Conservation (phyloP, 1,140 invertebrate genomes). For the Homalodisca vitripennis region DNA sequence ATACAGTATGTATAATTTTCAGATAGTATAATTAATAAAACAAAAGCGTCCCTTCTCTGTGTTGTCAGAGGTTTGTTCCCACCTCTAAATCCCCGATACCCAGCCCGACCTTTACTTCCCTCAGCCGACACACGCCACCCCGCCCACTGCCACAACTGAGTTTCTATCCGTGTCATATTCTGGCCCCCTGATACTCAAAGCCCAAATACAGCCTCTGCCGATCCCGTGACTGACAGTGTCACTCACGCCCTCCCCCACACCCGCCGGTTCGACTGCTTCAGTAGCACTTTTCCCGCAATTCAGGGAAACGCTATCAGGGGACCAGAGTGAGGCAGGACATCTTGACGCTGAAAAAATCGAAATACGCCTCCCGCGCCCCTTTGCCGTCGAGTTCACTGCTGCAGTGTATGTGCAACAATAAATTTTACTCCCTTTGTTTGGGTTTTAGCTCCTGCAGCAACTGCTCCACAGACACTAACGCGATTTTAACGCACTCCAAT, state of each 20-base stretch:
- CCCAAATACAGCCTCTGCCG: no score
- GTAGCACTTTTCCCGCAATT: constrained; percentile 29
- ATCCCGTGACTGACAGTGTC: constrained; percentile 2
- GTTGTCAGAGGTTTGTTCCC: no score
- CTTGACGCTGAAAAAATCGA: not conserved
- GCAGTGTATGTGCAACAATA: not conserved
- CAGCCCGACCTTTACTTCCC: no score
- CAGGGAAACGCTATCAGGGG: constrained; percentile 30
- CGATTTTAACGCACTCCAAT: no score
- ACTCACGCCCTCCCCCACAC: not conserved
- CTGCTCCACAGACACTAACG: no score
- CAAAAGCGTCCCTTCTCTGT: no score
- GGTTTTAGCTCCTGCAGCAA: no score
- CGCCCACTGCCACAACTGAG: not conserved
- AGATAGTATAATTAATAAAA: no score
- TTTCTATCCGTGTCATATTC: not conserved
- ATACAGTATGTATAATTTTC: no score
- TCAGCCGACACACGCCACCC: no score
- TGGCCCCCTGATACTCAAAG: not conserved
- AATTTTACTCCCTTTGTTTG: not conserved
- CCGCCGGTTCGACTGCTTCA: not conserved
- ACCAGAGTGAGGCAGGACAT: not conserved
- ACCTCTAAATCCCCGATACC: not conserved
- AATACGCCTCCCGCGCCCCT: not conserved
- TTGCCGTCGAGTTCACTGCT: not conserved